Conservation (phyloP, 2,113 vertebrate genomes). For the Poicephalus meyeri region DNA sequence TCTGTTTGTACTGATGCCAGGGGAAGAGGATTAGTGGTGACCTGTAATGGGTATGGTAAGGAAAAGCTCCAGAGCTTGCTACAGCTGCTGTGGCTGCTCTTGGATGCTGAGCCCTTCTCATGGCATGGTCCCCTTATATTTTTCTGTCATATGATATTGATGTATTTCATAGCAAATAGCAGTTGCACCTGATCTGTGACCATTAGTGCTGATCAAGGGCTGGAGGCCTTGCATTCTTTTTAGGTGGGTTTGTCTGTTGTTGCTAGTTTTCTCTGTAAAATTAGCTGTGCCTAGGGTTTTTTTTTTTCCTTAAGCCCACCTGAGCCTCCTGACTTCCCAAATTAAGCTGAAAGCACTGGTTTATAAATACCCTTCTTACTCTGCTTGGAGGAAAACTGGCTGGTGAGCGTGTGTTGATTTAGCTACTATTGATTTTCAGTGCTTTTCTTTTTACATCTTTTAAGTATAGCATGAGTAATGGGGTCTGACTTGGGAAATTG, state of each 20-base stretch:
- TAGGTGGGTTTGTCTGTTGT: not conserved
- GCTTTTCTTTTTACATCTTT: not conserved
- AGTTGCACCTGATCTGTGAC: not conserved
- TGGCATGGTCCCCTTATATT: not conserved
- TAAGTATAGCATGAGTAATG: not conserved
- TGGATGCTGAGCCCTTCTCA: not conserved
- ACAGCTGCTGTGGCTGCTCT: slow-evolving; percentile 35
- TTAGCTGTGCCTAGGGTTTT: not conserved
- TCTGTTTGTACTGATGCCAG: too few relatives aligned
- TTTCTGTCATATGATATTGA: not conserved
- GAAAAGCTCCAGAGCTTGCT: slow-evolving; percentile 15
- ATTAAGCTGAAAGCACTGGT: not conserved
- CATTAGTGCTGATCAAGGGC: not conserved
- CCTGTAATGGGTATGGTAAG: too few relatives aligned
- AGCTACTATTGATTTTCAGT: not conserved
- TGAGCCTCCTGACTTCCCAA: not conserved
- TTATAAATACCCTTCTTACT: not conserved
- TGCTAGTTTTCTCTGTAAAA: not conserved
- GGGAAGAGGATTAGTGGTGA: too few relatives aligned
- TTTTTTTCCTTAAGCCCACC: not conserved
- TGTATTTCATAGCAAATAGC: not conserved
- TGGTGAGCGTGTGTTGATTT: not conserved
- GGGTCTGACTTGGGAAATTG: not conserved
- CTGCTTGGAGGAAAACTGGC: not conserved
- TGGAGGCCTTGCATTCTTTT: not conserved